A percentile compares a stretch with the other conserved stretches of the same genome.
These are phyloP conservation scores for Heteromurus nitidus DNA, from an alignment of 2,888 invertebrate species.

Conservation along the genomic window DNA sequence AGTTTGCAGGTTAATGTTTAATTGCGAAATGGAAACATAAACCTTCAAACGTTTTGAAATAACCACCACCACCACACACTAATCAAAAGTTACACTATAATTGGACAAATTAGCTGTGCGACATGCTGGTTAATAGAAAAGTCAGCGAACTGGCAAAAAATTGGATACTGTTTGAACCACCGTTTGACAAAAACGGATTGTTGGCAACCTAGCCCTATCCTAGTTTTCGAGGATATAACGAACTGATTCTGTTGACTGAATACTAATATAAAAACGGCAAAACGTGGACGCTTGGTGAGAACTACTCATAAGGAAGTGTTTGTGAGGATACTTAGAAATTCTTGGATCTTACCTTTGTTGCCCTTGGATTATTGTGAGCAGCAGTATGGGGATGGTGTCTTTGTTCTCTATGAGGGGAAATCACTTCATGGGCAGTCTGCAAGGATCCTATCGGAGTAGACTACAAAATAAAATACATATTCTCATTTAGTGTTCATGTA, in stretches of 20 bases:
- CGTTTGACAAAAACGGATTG: neutral
- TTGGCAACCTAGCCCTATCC: neutral
- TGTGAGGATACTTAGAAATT: neutral
- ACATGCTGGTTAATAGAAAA: constrained; percentile 7
- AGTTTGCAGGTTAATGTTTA: neutral
- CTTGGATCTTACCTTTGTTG: constrained; percentile 70
- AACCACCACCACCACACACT: constrained; percentile 14
- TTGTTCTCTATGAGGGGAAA: constrained; percentile 90
- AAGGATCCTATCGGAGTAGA: constrained; percentile 94
- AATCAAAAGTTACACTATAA: neutral
- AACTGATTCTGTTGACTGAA: neutral
- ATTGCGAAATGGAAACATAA: neutral
- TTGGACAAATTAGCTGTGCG: neutral
- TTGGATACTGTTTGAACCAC: neutral
- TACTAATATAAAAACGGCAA: neutral
- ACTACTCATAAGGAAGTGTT: neutral
- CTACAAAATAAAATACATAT: constrained; percentile 77
- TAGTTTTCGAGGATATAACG: too few relatives aligned
- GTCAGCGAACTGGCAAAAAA: neutral
- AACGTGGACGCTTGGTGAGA: neutral
- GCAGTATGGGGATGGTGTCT: constrained; percentile 72
- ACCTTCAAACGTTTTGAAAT: neutral
- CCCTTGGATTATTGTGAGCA: constrained; percentile 72
- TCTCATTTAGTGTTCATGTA: neutral
- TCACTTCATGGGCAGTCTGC: constrained; percentile 92